Percentiles rank a stretch among this genome's conserved stretches.
These are phyloP conservation scores for Lophius piscatorius DNA, from an alignment of 2,113 vertebrate species.

Conservation along the genomic window DNA sequence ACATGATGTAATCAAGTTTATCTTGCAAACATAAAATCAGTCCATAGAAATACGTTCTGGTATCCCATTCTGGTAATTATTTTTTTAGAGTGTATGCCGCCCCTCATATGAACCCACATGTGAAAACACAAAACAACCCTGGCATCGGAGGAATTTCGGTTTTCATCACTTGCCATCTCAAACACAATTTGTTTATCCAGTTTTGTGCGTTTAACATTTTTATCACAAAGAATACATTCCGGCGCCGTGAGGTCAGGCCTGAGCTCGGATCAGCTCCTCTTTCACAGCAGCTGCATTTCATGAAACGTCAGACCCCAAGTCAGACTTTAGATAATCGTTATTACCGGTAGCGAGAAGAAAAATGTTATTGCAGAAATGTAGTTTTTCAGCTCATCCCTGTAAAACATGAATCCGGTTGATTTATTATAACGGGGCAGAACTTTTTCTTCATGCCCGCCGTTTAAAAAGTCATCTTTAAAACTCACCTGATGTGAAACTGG, in stretches of 20 bases:
- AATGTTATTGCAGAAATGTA: background rate
- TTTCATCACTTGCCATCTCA: conserved; percentile 46
- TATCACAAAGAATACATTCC: conserved; percentile 48
- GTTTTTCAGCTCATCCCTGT: background rate
- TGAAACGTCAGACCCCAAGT: background rate
- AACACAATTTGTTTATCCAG: conserved; percentile 46
- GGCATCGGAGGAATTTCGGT: conserved; percentile 22
- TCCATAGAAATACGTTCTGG: too few species aligned
- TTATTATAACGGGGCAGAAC: too few species aligned
- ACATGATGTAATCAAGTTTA: too few species aligned
- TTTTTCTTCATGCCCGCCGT: too few species aligned
- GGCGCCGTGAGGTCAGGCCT: background rate
- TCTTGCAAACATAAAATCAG: too few species aligned
- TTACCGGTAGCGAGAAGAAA: background rate
- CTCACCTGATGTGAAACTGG: too few species aligned
- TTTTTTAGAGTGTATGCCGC: too few species aligned
- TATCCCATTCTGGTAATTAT: too few species aligned
- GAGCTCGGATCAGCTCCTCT: conserved; percentile 6
- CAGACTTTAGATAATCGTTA: background rate
- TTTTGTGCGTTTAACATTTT: conserved; percentile 43
- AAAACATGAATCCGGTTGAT: background rate
- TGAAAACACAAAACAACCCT: conserved; percentile 22
- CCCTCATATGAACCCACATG: conserved; percentile 10
- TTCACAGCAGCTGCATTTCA: conserved; percentile 20
- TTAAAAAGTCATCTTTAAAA: too few species aligned